phyloP scores from a whole-genome alignment of 2,797 vertebrate species.

The Hyperoplus lanceolatus region DNA sequence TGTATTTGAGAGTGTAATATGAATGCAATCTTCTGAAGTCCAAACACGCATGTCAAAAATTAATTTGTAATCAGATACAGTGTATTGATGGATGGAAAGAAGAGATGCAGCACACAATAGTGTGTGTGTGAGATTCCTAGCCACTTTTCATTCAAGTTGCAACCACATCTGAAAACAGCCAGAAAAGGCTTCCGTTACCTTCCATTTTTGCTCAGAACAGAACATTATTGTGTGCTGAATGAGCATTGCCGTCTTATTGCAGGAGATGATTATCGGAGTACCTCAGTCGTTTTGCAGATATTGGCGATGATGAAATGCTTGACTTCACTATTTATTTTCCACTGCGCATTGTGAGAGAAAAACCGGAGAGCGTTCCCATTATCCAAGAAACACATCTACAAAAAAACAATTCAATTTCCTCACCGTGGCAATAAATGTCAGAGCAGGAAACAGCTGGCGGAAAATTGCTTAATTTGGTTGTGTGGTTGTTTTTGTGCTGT shows the following conservation, averaged over 20 bases:
- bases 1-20: neutral
- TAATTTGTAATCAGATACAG: neutral
- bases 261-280: slow-evolving; percentile 35
- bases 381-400: slow-evolving; percentile 46
- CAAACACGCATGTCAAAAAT: neutral
- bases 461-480: slow-evolving; percentile 29
- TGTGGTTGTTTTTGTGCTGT: neutral
- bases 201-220: neutral
- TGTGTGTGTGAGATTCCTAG: neutral
- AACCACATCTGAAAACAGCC: neutral
- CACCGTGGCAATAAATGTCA: slow-evolving; percentile 52
- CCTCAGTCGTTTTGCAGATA: slow-evolving; percentile 22
- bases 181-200: neutral
- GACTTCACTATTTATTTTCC: slow-evolving; percentile 24
- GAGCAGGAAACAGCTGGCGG: slow-evolving; percentile 51
- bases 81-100: neutral
- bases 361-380: slow-evolving; percentile 29
- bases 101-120: neutral
- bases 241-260: neutral
- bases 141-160: neutral
- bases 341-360: slow-evolving; percentile 25
- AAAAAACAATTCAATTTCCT: slow-evolving; percentile 65
- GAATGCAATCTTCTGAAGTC: neutral
- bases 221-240: neutral
- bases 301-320: slow-evolving; percentile 44